A percentile compares a stretch with the other conserved stretches of the same genome.
Evolutionary conservation across 2,113 vertebrate species (phyloP).

Genomic region (Formicarius rufipectus): DNA sequence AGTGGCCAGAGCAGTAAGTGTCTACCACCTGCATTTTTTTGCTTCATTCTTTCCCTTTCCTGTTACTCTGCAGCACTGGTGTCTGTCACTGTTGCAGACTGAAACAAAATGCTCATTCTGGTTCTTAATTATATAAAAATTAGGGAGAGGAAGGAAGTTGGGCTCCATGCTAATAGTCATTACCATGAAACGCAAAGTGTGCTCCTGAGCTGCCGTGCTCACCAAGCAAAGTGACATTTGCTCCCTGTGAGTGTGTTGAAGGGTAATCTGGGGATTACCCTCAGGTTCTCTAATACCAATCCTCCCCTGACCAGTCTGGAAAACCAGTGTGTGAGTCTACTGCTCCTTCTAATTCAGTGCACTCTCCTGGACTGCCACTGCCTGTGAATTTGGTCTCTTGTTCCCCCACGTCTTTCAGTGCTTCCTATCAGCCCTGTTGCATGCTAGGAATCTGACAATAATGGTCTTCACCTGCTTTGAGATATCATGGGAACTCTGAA

Average conservation of each 20-base stretch:
- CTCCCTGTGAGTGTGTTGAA: neutral
- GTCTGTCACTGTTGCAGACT: neutral
- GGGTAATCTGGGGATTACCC: constrained; percentile 37
- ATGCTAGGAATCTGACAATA: constrained; percentile 48
- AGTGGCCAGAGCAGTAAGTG: constrained; percentile 32
- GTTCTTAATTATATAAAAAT: constrained; percentile 19
- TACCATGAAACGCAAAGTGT: neutral
- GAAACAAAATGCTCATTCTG: neutral
- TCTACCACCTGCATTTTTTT: constrained; percentile 37
- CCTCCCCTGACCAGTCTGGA: neutral
- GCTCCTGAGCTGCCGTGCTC: neutral
- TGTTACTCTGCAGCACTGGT: neutral
- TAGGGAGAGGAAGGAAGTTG: constrained; percentile 28
- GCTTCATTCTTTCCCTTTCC: neutral
- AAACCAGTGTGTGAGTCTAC: neutral
- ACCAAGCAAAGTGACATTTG: constrained; percentile 31
- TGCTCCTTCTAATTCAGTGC: neutral
- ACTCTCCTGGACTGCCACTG: neutral
- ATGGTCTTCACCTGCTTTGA: constrained; percentile 53
- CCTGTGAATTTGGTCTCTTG: neutral
- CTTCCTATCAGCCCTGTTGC: neutral
- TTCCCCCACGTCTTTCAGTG: neutral
- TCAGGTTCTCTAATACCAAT: neutral
- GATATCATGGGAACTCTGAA: neutral
- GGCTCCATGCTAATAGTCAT: neutral